Evolutionary conservation across 2,113 vertebrate species (phyloP).

Genomic region (Pseudonaja textilis): DNA sequence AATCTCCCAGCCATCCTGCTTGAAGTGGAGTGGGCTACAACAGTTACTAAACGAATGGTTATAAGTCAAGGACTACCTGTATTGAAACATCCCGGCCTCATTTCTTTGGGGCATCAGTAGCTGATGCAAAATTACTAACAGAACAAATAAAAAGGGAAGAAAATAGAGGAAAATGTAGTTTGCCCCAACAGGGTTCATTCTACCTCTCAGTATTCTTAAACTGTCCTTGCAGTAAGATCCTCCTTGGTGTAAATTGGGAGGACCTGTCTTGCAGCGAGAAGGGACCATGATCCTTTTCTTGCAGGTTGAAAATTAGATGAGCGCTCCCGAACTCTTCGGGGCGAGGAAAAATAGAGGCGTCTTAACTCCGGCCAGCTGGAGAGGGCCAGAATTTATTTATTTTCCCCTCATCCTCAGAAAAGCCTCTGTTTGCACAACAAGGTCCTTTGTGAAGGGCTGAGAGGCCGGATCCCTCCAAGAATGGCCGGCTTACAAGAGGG

Average conservation of each 20-base stretch:
- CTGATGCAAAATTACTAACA: neutral
- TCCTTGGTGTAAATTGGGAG: neutral
- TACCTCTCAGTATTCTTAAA: neutral
- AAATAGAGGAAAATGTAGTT: neutral
- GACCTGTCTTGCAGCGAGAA: neutral
- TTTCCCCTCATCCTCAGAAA: conserved; percentile 2
- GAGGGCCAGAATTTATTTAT: too few species aligned
- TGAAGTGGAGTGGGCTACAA: too few species aligned
- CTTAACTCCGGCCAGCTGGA: neutral
- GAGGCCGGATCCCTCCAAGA: rapidly evolving
- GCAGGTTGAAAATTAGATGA: too few species aligned
- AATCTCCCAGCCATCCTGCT: too few species aligned
- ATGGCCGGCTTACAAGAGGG: neutral
- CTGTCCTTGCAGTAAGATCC: neutral
- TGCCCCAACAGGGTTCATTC: neutral
- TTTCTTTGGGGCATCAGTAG: neutral
- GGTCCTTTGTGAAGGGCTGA: conserved; percentile 5
- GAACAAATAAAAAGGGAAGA: neutral
- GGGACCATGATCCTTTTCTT: neutral
- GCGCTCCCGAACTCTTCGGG: rapidly evolving
- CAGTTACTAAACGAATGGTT: too few species aligned
- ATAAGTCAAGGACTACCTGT: neutral
- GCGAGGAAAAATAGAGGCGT: neutral
- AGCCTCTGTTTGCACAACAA: conserved; percentile 41
- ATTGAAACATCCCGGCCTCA: neutral